phyloP scores from a whole-genome alignment of 1,140 invertebrate genomes.

The Bombus affinis region DNA sequence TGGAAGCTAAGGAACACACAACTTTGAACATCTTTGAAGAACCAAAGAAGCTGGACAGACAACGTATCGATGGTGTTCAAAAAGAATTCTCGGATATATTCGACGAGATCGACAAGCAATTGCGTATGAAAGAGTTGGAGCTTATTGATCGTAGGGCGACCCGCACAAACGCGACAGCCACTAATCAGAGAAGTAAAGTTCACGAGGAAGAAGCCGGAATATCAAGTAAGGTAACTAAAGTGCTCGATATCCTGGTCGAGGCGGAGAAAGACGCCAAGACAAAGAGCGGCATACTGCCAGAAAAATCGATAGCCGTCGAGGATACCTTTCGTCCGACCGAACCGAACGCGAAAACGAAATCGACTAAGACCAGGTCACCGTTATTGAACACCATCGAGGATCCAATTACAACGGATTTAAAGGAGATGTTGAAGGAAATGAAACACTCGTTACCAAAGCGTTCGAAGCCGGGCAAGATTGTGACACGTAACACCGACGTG shows the following conservation, averaged over 20 bases:
- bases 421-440: slow-evolving; percentile 87
- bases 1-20: not conserved
- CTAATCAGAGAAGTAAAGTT: slow-evolving; percentile 43
- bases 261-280: slow-evolving; percentile 63
- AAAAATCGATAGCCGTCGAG: slow-evolving; percentile 50
- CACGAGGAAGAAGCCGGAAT: slow-evolving; percentile 51
- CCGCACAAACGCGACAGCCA: not conserved
- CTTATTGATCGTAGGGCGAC: slow-evolving; percentile 33
- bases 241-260: slow-evolving; percentile 70
- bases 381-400: slow-evolving; percentile 77
- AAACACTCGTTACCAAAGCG: slow-evolving; percentile 86
- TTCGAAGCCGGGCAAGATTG: slow-evolving; percentile 65
- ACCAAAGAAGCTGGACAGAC: not conserved
- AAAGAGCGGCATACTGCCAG: slow-evolving; percentile 33
- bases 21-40: slow-evolving; percentile 17
- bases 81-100: slow-evolving; percentile 78
- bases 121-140: slow-evolving; percentile 66
- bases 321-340: slow-evolving; percentile 29
- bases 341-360: slow-evolving; percentile 39
- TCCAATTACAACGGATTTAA: slow-evolving; percentile 82
- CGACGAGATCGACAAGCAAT: slow-evolving; percentile 75
- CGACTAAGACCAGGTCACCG: slow-evolving; percentile 63
- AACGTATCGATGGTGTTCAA: slow-evolving; percentile 47
- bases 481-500: slow-evolving; percentile 27
- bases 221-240: slow-evolving; percentile 70